Conservation (phyloP, 2,888 invertebrate species). For the Caenorhabditis auriculariae region DNA sequence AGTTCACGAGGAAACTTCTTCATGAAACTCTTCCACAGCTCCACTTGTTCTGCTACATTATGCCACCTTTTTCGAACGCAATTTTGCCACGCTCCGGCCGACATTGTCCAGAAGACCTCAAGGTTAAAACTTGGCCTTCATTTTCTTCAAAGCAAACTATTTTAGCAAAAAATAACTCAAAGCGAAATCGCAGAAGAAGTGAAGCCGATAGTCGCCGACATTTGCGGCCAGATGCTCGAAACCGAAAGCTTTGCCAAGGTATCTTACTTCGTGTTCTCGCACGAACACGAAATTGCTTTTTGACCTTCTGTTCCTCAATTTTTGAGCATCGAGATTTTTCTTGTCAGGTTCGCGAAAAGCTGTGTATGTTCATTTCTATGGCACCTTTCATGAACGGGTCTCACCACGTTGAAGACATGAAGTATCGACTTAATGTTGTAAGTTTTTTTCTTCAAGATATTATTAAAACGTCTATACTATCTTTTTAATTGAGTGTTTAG, state of each 20-base stretch:
- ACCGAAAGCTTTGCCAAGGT: not conserved
- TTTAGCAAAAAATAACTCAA: conserved; percentile 8
- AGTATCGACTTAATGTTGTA: conserved; percentile 35
- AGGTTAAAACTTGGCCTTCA: not conserved
- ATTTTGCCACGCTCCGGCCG: conserved; percentile 8
- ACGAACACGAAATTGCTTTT: not conserved
- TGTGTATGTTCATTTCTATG: conserved; percentile 23
- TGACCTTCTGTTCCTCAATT: not conserved
- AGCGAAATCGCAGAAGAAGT: conserved; percentile 12
- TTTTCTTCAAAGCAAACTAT: not conserved
- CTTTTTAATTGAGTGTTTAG: conserved; percentile 9
- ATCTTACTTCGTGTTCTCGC: not conserved
- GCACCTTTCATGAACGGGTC: conserved; percentile 46
- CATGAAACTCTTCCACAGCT: too few relatives aligned
- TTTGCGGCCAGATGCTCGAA: conserved; percentile 25
- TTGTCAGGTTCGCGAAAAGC: conserved; percentile 8
- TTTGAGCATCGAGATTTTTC: not conserved
- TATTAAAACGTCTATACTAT: not conserved
- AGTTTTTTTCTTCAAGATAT: not conserved
- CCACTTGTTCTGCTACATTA: conserved; percentile 49
- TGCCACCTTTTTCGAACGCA: conserved; percentile 37
- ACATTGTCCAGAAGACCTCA: conserved; percentile 13
- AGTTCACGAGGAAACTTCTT: too few relatives aligned
- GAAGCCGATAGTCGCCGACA: conserved; percentile 16
- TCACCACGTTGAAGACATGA: conserved; percentile 54